These are phyloP conservation scores for Onychostoma macrolepis DNA, from an alignment of 2,113 vertebrate species.

Conservation along the genomic window DNA sequence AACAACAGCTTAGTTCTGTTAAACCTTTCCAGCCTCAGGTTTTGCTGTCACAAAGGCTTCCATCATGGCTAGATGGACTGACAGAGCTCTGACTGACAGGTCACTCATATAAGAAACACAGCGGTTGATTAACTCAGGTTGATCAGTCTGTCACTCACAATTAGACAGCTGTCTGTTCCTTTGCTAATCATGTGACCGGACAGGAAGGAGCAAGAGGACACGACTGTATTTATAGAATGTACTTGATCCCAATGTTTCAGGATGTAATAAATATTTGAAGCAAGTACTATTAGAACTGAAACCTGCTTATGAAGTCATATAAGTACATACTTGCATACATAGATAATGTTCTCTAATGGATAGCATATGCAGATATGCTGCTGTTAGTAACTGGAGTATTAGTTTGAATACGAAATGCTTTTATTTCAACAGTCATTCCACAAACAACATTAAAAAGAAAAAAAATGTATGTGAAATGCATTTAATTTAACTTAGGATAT, in stretches of 20 bases:
- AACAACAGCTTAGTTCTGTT: neutral
- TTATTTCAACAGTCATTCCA: neutral
- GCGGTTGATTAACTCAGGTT: conserved; percentile 47
- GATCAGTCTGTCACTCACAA: conserved; percentile 52
- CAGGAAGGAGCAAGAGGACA: neutral
- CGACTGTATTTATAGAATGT: neutral
- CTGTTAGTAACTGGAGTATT: neutral
- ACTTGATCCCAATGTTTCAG: neutral
- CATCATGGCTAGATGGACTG: neutral
- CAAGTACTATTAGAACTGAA: neutral
- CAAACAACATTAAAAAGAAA: neutral
- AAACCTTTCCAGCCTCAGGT: neutral
- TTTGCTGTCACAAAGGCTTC: neutral
- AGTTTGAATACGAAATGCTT: neutral
- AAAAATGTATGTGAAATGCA: neutral
- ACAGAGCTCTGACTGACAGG: conserved; percentile 27
- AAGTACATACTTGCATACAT: neutral
- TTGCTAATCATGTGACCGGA: neutral
- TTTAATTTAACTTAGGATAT: neutral
- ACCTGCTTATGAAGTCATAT: neutral
- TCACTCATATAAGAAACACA: conserved; percentile 42
- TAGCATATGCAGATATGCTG: neutral
- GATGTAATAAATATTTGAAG: neutral
- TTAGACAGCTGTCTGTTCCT: conserved; percentile 39
- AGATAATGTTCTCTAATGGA: neutral